Percentiles rank a stretch among this genome's conserved stretches.
Conservation (phyloP, 92 coral and sea anemone genomes). For the Epizoanthus scotinus region DNA sequence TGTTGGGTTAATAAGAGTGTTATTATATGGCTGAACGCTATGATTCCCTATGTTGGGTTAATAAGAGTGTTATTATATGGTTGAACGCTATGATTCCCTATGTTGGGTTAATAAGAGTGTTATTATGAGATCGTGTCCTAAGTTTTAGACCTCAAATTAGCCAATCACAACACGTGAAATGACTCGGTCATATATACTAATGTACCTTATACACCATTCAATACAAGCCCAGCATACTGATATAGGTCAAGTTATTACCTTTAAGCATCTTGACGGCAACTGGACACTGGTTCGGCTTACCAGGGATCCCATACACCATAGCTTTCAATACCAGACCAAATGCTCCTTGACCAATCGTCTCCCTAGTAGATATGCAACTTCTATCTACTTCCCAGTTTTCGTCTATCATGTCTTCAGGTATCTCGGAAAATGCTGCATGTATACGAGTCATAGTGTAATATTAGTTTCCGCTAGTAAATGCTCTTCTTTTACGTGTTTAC, state of each 20-base stretch:
- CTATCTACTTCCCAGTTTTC: slow-evolving; percentile 91
- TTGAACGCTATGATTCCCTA: too few species aligned
- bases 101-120: too few species aligned
- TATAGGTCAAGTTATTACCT: slow-evolving; percentile 48
- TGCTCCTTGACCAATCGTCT: slow-evolving; percentile 90
- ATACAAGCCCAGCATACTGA: background rate
- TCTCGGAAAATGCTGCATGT: slow-evolving; percentile 28
- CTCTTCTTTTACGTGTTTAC: too few species aligned
- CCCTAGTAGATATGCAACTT: slow-evolving; percentile 64
- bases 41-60: too few species aligned
- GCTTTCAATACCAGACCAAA: slow-evolving; percentile 95
- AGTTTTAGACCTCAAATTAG: too few species aligned
- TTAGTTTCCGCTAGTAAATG: too few species aligned
- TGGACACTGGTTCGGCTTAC: slow-evolving; percentile 50
- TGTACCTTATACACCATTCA: background rate
- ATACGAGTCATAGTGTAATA: too few species aligned
- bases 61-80: too few species aligned
- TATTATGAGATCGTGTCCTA: too few species aligned
- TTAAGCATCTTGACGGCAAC: slow-evolving; percentile 96
- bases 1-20: too few species aligned
- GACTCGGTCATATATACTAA: background rate
- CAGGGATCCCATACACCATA: slow-evolving; percentile 60
- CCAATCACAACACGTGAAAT: too few species aligned
- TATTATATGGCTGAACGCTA: too few species aligned
- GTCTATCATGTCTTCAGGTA: slow-evolving; percentile 67